Conservation (phyloP, 2,888 invertebrate genomes). For the Spilarctia lutea region DNA sequence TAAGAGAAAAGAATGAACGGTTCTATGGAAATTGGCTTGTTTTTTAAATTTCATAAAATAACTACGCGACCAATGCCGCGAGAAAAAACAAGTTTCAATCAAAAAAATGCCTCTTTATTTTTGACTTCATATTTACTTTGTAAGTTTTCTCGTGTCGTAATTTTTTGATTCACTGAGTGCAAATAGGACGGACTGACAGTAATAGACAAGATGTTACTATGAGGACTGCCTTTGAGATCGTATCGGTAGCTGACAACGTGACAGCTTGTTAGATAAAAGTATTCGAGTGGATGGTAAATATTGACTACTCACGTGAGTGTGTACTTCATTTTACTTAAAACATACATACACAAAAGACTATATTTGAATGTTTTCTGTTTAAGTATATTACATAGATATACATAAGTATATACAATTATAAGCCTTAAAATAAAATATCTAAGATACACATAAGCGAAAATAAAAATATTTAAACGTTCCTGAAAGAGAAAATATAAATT, state of each 20-base stretch:
- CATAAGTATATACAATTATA: no score
- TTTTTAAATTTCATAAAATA: no score
- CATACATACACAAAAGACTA: background rate
- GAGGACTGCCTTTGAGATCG: conserved; percentile 17
- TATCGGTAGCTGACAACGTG: conserved; percentile 21
- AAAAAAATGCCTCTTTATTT: no score
- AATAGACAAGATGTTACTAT: conserved; percentile 15
- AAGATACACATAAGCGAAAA: background rate
- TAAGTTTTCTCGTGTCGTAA: conserved; percentile 24
- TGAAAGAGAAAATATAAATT: no score
- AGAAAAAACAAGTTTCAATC: no score
- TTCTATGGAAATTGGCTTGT: no score
- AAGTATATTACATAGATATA: no score
- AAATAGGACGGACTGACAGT: conserved; percentile 33
- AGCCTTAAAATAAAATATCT: background rate
- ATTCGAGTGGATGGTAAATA: background rate
- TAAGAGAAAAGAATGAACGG: no score
- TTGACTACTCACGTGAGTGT: background rate
- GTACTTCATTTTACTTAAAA: background rate
- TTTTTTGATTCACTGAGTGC: conserved; percentile 51
- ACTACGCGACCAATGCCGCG: no score
- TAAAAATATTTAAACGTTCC: no score
- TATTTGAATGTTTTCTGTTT: background rate
- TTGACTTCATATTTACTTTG: background rate
- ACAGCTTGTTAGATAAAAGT: conserved; percentile 3